phyloP scores from a whole-genome alignment of 2,888 invertebrate genomes.

The Pristionchus fissidentatus region DNA sequence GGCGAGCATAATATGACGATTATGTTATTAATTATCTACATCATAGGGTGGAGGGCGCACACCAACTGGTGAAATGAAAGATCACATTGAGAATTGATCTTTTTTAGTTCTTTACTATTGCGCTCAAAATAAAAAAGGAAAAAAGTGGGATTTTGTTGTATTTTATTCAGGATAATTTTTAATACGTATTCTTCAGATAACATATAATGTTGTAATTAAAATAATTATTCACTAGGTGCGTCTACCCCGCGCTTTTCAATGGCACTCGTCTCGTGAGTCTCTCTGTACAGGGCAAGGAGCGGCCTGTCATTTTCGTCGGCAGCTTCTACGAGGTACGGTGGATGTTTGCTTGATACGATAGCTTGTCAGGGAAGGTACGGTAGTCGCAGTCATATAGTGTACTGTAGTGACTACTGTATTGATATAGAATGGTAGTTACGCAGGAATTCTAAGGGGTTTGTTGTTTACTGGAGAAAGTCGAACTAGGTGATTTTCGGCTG shows the following conservation, averaged over 20 bases:
- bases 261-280: constrained; percentile 82
- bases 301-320: constrained; percentile 85
- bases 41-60: too few species aligned
- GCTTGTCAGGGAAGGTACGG: neutral
- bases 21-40: neutral
- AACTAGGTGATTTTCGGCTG: too few species aligned
- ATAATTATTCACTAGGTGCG: constrained; percentile 81
- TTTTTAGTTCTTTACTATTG: too few species aligned
- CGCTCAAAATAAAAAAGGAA: neutral
- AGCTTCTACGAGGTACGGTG: constrained; percentile 79
- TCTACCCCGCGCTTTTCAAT: constrained; percentile 87
- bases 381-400: neutral
- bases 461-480: too few species aligned
- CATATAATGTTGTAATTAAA: neutral
- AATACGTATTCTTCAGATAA: too few species aligned
- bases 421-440: neutral
- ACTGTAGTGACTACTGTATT: neutral
- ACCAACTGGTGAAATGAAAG: too few species aligned
- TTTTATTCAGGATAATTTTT: too few species aligned
- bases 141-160: too few species aligned
- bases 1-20: neutral
- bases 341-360: neutral
- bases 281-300: constrained; percentile 70
- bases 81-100: too few species aligned
- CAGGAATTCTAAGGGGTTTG: too few species aligned